Evolutionary conservation across 1,140 invertebrate species (phyloP), one percentile per base, ranked within the genome.

Genomic region (Brachionus asplanchnoidis): DNA sequence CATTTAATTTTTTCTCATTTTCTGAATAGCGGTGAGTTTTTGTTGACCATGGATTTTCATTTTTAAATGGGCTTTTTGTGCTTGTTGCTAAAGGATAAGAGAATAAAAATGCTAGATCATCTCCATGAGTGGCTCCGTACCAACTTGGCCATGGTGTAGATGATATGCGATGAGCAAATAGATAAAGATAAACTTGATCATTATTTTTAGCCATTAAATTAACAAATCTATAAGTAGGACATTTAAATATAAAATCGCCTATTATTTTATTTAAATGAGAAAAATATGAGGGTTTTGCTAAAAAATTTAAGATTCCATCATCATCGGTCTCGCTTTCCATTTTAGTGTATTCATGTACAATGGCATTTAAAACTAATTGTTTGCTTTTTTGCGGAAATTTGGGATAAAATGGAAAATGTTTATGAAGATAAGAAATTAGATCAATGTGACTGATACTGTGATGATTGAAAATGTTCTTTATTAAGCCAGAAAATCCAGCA

Each of bases 181-280:
- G 95, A 89, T 98, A 99, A 92, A 95, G 96, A 90, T 95, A 98
- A 20, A 97, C 95, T 87, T 94, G 17, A 26, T n/a, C 88, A 60
- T 86, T 86, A 88, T 94, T 94, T 5, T 95, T 94, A 17, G 96
- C 94, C 87, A 97, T 97, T 20, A 93, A 91, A 86, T 94, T 92
- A 1, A 95, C 95, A 87, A 96, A 95, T 87, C 97, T 94, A 89
- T 97, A 97, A 40, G 97, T 94, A 87, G 94, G 94, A 90, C 97
- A 99, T 0, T 95, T 95, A 89, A 98, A 98, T 86, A 97, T 94
- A 88, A 95, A 96, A 89, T 99, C 97, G 1, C 96, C 96, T 26
- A 85, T 20, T 40, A 77, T n/a, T 40, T 60, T 75, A 14, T 14
- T 42, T 17, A 82, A 46, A 11, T 5, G 3, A 68, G 36, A 2